Percentiles rank a stretch among this genome's conserved stretches.
These are phyloP conservation scores for Solenodon paradoxus DNA, from an alignment of 2,113 vertebrate species.

Conservation along the genomic window DNA sequence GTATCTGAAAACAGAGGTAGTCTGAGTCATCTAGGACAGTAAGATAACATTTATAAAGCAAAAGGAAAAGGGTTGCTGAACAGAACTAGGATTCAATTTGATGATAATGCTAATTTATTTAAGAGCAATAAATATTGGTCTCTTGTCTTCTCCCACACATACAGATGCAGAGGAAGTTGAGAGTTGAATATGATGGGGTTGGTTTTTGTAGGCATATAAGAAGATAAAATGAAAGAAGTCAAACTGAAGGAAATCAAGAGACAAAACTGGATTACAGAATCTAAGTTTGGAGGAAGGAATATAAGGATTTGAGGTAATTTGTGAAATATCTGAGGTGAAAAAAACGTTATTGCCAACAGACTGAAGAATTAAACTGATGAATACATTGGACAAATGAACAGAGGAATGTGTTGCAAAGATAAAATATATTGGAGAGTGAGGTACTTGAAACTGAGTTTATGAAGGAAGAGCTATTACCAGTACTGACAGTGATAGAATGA, in stretches of 20 bases:
- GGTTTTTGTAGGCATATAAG: not conserved
- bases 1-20: not conserved
- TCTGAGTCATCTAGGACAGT: not conserved
- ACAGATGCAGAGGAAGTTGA: not conserved
- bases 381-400: not conserved
- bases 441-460: not conserved
- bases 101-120: not conserved
- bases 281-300: not conserved
- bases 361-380: not conserved
- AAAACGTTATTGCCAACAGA: not conserved
- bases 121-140: not conserved
- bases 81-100: not conserved
- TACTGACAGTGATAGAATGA: too few species aligned
- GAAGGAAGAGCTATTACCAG: not conserved
- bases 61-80: not conserved
- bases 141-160: not conserved
- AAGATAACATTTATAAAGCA: not conserved
- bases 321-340: not conserved
- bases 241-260: not conserved
- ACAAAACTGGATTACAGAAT: not conserved
- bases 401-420: not conserved
- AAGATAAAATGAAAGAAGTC: not conserved
- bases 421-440: not conserved
- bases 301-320: not conserved
- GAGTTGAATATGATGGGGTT: not conserved